Conservation (phyloP, 1,140 invertebrate genomes). For the Drosophila seguyi region DNA sequence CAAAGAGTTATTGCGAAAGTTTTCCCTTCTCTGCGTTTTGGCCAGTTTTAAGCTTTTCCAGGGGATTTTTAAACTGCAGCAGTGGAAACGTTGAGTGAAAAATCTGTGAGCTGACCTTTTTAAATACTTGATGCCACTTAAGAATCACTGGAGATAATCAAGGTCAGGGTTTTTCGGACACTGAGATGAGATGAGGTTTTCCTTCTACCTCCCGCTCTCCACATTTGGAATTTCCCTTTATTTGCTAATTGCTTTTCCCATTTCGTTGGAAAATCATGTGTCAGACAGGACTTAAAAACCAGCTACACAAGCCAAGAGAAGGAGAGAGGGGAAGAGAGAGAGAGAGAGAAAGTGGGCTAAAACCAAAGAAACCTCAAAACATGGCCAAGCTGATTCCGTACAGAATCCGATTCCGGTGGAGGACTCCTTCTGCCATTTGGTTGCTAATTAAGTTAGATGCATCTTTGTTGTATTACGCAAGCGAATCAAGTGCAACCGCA, state of each 20-base stretch:
- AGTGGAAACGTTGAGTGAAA: constrained; percentile 21
- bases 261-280: constrained; percentile 18
- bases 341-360: background rate
- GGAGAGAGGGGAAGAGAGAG: too few species aligned
- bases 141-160: constrained; percentile 34
- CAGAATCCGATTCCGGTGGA: constrained; percentile 29
- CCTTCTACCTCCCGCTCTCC: too few species aligned
- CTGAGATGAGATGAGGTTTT: constrained; percentile 20
- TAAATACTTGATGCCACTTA: constrained; percentile 56
- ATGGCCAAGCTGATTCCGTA: constrained; percentile 33
- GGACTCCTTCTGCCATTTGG: constrained; percentile 28
- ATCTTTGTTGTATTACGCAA: constrained; percentile 56
- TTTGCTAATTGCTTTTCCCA: constrained; percentile 48
- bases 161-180: constrained; percentile 28
- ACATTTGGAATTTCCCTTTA: constrained; percentile 31
- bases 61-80: constrained; percentile 35
- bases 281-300: constrained; percentile 29
- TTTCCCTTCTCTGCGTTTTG: constrained; percentile 25
- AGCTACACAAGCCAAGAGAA: constrained; percentile 5
- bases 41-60: constrained; percentile 30
- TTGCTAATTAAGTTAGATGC: constrained; percentile 66
- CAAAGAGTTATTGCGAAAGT: constrained; percentile 65
- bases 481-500: constrained; percentile 55
- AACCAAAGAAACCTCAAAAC: constrained; percentile 53
- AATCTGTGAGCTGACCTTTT: constrained; percentile 33